Evolutionary conservation across 1,140 invertebrate genomes (phyloP), one percentile per base, ranked within the genome.

Genomic region (Battus philenor): DNA sequence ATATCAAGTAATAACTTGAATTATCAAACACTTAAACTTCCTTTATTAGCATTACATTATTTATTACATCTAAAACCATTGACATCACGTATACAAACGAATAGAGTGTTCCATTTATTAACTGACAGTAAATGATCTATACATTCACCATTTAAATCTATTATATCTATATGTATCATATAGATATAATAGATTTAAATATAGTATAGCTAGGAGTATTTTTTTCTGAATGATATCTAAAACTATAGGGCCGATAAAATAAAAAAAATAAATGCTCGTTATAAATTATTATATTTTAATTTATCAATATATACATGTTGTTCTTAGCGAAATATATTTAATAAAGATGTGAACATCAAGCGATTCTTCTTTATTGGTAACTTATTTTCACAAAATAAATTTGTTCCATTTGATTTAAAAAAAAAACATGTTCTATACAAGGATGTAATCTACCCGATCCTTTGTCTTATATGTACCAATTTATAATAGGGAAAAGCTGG

Each of bases 401-500:
- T 2, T 3, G 10, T 2, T 27, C 10, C 4, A 39, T n/a, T 38
- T 7, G 10, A n/a, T n/a, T n/a, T n/a, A n/a, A n/a, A n/a, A n/a
- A n/a, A 17, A 17, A 4, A 15, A 16, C 15, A 27, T 7, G 29
- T 7, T 29, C 15, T 29, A 41, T 15, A 13, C 2, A 17, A 18
- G 12, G 24, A 17, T 41, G 27, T 29, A 29, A 1, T 18, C 12
- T 44, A 47, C 31, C 50, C 39, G 22, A 47, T 53, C 39, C 39
- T 53, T 26, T 31, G 11, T 44, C 8, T 44, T 47, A 50, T 16
- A 12, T 4, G 1, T 39, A 41, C 3, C 18, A 33, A 17, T 27
- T 55, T 39, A 51, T 51, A 48, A 44, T 48, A 55, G 48, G 47
- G 44, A 44, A n/a, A 50, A 50, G 47, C 47, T 55, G 24, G 4